Evolutionary conservation across 2,113 vertebrate genomes (phyloP).

Genomic region (Epinephelus lanceolatus): DNA sequence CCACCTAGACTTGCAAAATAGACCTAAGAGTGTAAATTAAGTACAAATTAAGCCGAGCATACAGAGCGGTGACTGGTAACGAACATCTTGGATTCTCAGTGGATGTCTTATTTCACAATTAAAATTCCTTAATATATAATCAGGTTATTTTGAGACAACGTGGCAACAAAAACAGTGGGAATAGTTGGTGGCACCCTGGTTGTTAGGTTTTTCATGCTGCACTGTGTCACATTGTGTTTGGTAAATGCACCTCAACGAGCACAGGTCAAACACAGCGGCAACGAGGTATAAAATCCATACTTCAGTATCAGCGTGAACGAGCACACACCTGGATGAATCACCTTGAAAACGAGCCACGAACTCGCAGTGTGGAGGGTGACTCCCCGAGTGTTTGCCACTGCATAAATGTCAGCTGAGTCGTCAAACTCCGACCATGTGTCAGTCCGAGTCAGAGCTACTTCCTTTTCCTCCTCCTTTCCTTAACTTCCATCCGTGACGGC

Average conservation of each 20-base stretch:
- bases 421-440: constrained; percentile 45
- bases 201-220: background rate
- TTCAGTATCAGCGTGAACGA: background rate
- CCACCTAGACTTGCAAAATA: too few species aligned
- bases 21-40: too few species aligned
- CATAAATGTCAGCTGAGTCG: constrained; percentile 39
- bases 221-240: background rate
- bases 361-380: background rate
- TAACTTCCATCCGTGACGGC: constrained; percentile 22
- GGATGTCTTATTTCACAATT: background rate
- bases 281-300: background rate
- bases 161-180: background rate
- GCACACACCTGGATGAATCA: background rate
- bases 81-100: background rate
- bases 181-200: background rate
- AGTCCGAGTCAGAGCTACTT: constrained; percentile 36
- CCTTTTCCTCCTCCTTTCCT: constrained; percentile 12
- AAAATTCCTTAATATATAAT: background rate
- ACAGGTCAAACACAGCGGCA: background rate
- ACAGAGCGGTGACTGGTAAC: too few species aligned
- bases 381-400: constrained; percentile 19
- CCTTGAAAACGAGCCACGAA: background rate
- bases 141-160: background rate
- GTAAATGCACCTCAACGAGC: background rate
- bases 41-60: too few species aligned